Evolutionary conservation across 1,140 invertebrate genomes (phyloP), one percentile per base, ranked within the genome.

Genomic region (Epicauta chinensis): DNA sequence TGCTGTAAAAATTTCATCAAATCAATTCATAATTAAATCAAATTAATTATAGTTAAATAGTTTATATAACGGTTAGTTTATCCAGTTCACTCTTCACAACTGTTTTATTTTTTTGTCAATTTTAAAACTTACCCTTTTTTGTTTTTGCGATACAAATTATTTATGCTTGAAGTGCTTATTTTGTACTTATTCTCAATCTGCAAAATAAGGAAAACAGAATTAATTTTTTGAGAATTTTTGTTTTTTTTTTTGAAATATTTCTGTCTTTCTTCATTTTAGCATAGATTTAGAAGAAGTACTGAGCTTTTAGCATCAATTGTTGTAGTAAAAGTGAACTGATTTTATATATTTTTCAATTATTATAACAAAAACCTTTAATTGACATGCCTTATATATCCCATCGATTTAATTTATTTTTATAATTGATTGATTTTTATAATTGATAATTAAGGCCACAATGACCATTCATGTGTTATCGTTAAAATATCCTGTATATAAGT

Each of bases 171-270:
- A 79, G 91, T 84, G 79, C 91, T 90, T 81, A 97, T 93, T 87
- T 94, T 94, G 86, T 95, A 98, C 86, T 98, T 98, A 84, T 92
- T 91, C 83, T 95, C 91, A 84, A 97, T 91, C 92, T 97, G 88
- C 80, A 87, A 88, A 87, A 87, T 85, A 87, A 87, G 84, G 77
- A 88, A 83, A 87, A 85, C 83, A 87, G 79, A 86, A 83, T 73
- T 71, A 68, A 69, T 66, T 66, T 64, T 61, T 54, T 39, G 51
- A 55, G 11, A 34, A 34, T 11, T 34, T 34, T 12, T 11, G 3
- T 7, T 7, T 34, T 34, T 7, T 7, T 12, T 34, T 34, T 34
- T 34, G 44, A 49, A 41, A 39, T 43, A 47, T 49, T 73, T 72
- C 69, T 72, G 69, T 73, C 70, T 72, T 72, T 72, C 69, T 72